A percentile compares a stretch with the other conserved stretches of the same genome.
Conservation (phyloP, 2,797 vertebrate genomes). For the Cynodonichthys magdalenae region DNA sequence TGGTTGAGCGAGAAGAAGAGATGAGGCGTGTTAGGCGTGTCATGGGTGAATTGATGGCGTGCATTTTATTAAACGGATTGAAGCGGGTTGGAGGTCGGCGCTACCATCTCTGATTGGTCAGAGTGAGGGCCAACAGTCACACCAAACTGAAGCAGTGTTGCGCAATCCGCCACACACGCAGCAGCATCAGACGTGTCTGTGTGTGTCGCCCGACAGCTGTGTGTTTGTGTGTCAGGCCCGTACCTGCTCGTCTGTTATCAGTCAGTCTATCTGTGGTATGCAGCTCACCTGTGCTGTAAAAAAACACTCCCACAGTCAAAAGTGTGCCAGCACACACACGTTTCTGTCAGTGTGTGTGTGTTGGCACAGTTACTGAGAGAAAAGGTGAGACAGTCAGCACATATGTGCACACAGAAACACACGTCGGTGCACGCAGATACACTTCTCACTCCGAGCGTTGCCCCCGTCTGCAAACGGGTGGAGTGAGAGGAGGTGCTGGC, state of each 20-base stretch:
- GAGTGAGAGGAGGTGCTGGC: conserved; percentile 14
- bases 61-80: conserved; percentile 74
- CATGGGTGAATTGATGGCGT: conserved; percentile 61
- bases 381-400: conserved; percentile 36
- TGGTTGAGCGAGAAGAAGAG: conserved; percentile 13
- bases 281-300: conserved; percentile 58
- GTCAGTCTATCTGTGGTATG: conserved; percentile 67
- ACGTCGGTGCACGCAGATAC: conserved; percentile 20
- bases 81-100: conserved; percentile 70
- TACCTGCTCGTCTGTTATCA: conserved; percentile 68
- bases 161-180: conserved; percentile 24
- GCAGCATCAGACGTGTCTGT: conserved; percentile 36
- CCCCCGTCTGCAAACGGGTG: conserved; percentile 11
- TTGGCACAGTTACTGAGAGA: conserved; percentile 23
- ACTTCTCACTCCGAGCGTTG: conserved; percentile 22
- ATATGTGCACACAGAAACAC: conserved; percentile 32
- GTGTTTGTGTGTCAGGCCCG: conserved; percentile 24
- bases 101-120: conserved; percentile 64
- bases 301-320: conserved; percentile 44
- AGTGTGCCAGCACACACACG: conserved; percentile 30
- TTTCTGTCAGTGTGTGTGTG: too few species aligned
- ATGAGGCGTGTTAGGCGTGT: conserved; percentile 31
- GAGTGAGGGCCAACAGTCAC: conserved; percentile 37
- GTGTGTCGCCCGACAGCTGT: conserved; percentile 38
- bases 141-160: conserved; percentile 41